These are phyloP conservation scores for Gymnobelideus leadbeateri DNA, from an alignment of 2,113 vertebrate genomes.

Conservation along the genomic window DNA sequence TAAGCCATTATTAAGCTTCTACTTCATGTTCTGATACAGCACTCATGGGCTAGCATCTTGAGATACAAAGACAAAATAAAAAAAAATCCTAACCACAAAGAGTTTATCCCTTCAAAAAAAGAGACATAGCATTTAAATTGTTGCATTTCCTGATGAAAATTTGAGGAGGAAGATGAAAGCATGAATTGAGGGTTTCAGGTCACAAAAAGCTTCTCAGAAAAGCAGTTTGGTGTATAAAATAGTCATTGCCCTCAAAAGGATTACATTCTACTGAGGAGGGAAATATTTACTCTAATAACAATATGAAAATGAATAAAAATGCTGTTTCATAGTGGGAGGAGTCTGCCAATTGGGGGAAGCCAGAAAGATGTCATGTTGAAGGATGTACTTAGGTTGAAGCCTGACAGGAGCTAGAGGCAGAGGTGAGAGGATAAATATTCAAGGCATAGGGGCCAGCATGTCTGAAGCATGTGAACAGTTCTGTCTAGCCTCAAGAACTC, in stretches of 20 bases:
- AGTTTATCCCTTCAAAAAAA: background rate
- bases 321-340: background rate
- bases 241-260: background rate
- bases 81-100: background rate
- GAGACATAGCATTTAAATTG: background rate
- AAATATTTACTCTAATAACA: background rate
- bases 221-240: background rate
- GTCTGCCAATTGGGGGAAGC: background rate
- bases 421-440: background rate
- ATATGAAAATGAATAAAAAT: background rate
- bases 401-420: background rate
- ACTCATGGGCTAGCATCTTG: background rate
- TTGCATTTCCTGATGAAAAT: background rate
- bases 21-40: background rate
- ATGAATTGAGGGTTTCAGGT: background rate
- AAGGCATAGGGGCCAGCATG: background rate
- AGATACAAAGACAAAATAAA: background rate
- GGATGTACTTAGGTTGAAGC: background rate
- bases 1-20: background rate
- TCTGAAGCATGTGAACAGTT: background rate
- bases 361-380: background rate
- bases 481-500: background rate
- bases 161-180: background rate
- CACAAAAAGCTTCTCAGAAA: background rate
- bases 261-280: background rate